These are phyloP conservation scores for Ectropis grisescens DNA, from an alignment of 1,140 invertebrate species.

Conservation along the genomic window DNA sequence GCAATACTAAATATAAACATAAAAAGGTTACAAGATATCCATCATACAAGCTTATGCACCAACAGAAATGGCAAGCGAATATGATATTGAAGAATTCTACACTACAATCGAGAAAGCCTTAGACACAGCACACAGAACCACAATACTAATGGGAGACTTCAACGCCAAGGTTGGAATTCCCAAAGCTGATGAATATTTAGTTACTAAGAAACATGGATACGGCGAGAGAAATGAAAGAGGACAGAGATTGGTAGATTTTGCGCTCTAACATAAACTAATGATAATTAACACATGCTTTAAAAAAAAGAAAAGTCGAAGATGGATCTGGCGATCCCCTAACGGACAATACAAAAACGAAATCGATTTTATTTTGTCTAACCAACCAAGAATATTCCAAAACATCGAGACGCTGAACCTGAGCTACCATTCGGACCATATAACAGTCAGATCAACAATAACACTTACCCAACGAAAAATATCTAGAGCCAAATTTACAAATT, in stretches of 20 bases:
- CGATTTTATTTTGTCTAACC: background rate
- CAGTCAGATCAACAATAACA: background rate
- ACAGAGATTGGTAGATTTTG: conserved; percentile 1
- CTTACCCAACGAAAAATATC: background rate
- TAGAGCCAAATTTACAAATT: background rate
- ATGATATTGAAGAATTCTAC: background rate
- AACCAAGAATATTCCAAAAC: background rate
- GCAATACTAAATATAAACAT: background rate
- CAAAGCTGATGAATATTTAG: background rate
- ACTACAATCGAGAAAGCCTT: background rate
- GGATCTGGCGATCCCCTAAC: background rate
- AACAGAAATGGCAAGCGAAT: background rate
- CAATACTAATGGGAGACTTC: background rate
- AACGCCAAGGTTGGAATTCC: background rate
- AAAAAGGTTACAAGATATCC: background rate
- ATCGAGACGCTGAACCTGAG: background rate
- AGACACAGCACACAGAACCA: background rate
- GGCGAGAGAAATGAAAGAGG: background rate
- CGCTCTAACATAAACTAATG: background rate
- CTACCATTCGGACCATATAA: background rate
- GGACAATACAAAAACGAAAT: background rate
- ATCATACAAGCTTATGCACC: background rate
- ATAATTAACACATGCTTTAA: background rate
- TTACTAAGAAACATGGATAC: background rate
- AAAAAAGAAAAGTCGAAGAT: background rate